These are phyloP conservation scores for Drosophila jambulina DNA, from an alignment of 1,140 invertebrate species.

Conservation along the genomic window DNA sequence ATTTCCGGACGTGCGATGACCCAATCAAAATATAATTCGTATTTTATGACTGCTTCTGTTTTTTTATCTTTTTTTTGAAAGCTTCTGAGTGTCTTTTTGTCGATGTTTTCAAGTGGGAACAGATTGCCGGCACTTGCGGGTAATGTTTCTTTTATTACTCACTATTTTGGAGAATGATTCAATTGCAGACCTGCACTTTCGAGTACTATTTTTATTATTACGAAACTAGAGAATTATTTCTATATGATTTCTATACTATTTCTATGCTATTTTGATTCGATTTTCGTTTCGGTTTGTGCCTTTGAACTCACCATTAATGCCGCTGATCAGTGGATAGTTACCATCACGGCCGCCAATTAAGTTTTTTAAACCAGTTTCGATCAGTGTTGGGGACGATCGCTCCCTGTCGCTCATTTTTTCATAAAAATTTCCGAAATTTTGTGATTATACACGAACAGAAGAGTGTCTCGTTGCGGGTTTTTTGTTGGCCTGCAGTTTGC, in stretches of 20 bases:
- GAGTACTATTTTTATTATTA: constrained; percentile 1
- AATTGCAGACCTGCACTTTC: constrained; percentile 15
- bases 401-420: constrained; percentile 91
- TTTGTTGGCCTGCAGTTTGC: constrained; percentile 38
- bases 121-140: constrained; percentile 48
- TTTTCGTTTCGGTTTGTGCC: background rate
- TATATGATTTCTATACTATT: background rate
- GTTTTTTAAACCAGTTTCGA: constrained; percentile 92
- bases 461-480: constrained; percentile 41
- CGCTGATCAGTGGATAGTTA: constrained; percentile 91
- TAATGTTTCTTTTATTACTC: constrained; percentile 18
- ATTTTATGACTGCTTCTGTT: constrained; percentile 31
- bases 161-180: constrained; percentile 14
- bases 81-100: background rate
- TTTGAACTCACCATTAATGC: constrained; percentile 89
- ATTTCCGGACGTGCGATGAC: constrained; percentile 53
- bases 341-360: constrained; percentile 91
- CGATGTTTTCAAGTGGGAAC: constrained; percentile 30
- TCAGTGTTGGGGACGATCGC: constrained; percentile 91
- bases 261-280: background rate
- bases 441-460: constrained; percentile 80
- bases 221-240: background rate
- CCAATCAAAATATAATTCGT: constrained; percentile 46
- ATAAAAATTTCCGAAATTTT: constrained; percentile 82
- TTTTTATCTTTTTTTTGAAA: constrained; percentile 6